Evolutionary conservation across 2,888 invertebrate species (phyloP).

Genomic region (Meiosimyza platycephala): DNA sequence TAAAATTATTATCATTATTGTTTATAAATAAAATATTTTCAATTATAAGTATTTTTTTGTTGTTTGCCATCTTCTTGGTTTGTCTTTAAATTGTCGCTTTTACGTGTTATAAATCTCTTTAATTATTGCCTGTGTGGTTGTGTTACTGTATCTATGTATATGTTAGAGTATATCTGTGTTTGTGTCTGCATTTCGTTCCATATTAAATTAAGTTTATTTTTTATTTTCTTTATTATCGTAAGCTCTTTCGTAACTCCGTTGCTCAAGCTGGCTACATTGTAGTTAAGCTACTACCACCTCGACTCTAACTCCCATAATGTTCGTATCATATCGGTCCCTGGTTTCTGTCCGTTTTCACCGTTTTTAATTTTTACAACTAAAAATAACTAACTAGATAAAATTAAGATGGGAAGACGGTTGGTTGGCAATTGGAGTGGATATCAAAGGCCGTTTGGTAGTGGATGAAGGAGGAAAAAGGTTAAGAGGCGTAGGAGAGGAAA

Average conservation of each 20-base stretch:
- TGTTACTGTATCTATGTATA: constrained; percentile 20
- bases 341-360: constrained; percentile 46
- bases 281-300: constrained; percentile 10
- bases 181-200: constrained; percentile 28
- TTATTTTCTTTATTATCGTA: constrained; percentile 31
- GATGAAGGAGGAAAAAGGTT: constrained; percentile 18
- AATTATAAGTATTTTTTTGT: constrained; percentile 49
- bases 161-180: constrained; percentile 31
- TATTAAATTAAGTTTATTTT: constrained; percentile 24
- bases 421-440: constrained; percentile 5
- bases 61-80: constrained; percentile 60
- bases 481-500: constrained; percentile 11
- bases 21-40: constrained; percentile 29
- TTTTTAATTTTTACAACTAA: constrained; percentile 52
- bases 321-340: constrained; percentile 47
- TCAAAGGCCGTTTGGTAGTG: constrained; percentile 23
- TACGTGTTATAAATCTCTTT: constrained; percentile 28
- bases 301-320: constrained; percentile 34
- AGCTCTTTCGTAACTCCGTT: constrained; percentile 13
- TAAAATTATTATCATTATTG: constrained; percentile 29
- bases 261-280: constrained; percentile 24
- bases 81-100: constrained; percentile 48
- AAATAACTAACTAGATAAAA: constrained; percentile 55
- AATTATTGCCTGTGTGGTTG: constrained; percentile 10
- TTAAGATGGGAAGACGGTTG: constrained; percentile 40